Evolutionary conservation across 2,888 invertebrate genomes (phyloP).

Genomic region (Eulithis testata): DNA sequence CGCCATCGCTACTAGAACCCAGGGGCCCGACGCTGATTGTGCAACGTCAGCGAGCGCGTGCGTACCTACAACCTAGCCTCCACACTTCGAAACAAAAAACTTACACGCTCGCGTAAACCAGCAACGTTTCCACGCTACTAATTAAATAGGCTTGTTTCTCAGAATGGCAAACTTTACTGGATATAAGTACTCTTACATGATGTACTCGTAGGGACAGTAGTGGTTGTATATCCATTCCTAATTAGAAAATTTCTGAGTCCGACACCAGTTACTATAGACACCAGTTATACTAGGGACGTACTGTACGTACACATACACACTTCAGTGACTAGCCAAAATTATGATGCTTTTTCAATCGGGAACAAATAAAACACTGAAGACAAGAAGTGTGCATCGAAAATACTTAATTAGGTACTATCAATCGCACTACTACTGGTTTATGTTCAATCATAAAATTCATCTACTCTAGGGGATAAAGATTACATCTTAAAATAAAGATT

Average conservation of each 20-base stretch:
- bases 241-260: no score
- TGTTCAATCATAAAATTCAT: not conserved
- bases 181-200: no score
- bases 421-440: not conserved
- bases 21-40: conserved; percentile 63
- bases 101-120: conserved; percentile 47
- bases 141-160: conserved; percentile 19
- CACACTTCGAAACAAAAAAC: conserved; percentile 56
- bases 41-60: conserved; percentile 78
- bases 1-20: conserved; percentile 51
- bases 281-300: no score
- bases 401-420: not conserved
- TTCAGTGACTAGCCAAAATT: conserved; percentile 35
- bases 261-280: no score
- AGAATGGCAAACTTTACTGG: conserved; percentile 44
- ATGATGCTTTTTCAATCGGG: not conserved
- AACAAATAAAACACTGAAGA: not conserved
- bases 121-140: conserved; percentile 43
- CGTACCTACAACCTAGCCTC: conserved; percentile 51
- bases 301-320: conserved; percentile 2
- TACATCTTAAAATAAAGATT: not conserved
- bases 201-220: no score
- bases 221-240: no score
- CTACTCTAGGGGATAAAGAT: no score
- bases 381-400: no score